Percentiles rank a stretch among this genome's conserved stretches.
These are phyloP conservation scores for Aleiodes testaceus DNA, from an alignment of 2,888 invertebrate genomes.

Conservation along the genomic window DNA sequence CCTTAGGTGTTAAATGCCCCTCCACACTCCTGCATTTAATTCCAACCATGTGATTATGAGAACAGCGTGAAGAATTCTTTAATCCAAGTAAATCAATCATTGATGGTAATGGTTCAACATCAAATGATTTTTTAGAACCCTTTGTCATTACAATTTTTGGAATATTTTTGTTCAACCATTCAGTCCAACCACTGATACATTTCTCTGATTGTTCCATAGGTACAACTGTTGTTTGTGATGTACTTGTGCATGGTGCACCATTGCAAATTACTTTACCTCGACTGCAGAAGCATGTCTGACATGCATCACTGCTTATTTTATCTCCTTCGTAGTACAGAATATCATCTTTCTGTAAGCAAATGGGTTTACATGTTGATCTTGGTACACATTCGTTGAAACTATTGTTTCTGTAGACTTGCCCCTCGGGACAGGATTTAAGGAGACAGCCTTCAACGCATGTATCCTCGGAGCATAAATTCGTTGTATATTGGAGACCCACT, in stretches of 20 bases:
- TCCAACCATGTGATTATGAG: constrained; percentile 78
- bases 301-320: constrained; percentile 82
- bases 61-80: constrained; percentile 76
- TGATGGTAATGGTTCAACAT: constrained; percentile 77
- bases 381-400: constrained; percentile 84
- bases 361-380: constrained; percentile 79
- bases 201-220: constrained; percentile 69
- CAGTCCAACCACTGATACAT: constrained; percentile 85
- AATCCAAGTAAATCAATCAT: constrained; percentile 75
- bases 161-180: constrained; percentile 82
- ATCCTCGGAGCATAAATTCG: constrained; percentile 82
- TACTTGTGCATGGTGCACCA: constrained; percentile 79
- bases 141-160: constrained; percentile 70
- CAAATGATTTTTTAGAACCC: constrained; percentile 59
- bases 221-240: constrained; percentile 50
- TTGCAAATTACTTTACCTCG: constrained; percentile 81
- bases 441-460: constrained; percentile 89
- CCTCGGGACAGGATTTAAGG: constrained; percentile 82
- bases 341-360: constrained; percentile 82
- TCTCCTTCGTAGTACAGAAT: constrained; percentile 84
- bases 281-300: constrained; percentile 87
- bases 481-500: constrained; percentile 77
- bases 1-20: constrained; percentile 78
- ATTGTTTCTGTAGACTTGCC: constrained; percentile 82
- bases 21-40: constrained; percentile 85